A percentile compares a stretch with the other conserved stretches of the same genome.
phyloP scores from a whole-genome alignment of 2,113 vertebrate genomes.

The Ginglymostoma cirratum region DNA sequence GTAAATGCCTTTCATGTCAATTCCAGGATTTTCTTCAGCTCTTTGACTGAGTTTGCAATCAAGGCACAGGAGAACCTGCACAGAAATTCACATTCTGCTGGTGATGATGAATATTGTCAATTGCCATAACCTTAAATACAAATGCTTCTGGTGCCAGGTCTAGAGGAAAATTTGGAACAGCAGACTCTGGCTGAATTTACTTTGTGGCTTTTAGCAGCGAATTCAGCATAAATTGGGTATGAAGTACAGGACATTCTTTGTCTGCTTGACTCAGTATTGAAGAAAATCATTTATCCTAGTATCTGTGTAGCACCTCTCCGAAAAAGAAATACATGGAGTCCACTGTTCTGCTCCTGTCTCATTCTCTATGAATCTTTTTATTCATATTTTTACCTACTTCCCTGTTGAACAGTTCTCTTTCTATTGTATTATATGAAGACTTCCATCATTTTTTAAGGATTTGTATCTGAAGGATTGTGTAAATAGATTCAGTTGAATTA shows the following conservation, averaged over 20 bases:
- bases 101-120: background rate
- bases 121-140: background rate
- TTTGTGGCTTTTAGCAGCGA: background rate
- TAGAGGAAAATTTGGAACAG: background rate
- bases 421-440: background rate
- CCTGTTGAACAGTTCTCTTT: background rate
- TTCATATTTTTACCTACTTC: background rate
- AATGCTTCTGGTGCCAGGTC: background rate
- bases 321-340: background rate
- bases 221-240: background rate
- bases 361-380: background rate
- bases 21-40: background rate
- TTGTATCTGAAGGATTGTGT: no score
- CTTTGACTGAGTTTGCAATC: background rate
- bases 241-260: background rate
- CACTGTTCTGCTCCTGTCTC: background rate
- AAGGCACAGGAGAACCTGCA: background rate
- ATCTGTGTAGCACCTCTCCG: background rate
- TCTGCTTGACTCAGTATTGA: background rate
- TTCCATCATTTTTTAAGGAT: no score
- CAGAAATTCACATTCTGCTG: background rate
- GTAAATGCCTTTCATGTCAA: background rate
- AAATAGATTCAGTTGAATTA: no score
- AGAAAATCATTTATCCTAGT: background rate
- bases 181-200: background rate